These are phyloP conservation scores for Cheilosia urbana DNA, from an alignment of 2,888 invertebrate genomes.

Conservation along the genomic window DNA sequence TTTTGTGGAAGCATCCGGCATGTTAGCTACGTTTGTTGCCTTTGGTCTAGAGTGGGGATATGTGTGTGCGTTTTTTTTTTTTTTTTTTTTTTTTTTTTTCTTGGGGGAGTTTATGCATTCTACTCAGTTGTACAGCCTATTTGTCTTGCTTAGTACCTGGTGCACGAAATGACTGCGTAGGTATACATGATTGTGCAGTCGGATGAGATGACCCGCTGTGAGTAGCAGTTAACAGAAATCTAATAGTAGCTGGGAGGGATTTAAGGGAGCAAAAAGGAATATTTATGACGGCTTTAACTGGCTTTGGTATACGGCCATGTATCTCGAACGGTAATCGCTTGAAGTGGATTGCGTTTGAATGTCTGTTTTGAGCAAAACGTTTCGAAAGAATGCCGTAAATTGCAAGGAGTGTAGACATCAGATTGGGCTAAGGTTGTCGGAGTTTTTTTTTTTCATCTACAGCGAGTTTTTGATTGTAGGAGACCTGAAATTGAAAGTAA, in stretches of 20 bases:
- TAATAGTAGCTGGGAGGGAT: neutral
- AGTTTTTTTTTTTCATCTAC: no score
- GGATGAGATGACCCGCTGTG: slow-evolving; percentile 35
- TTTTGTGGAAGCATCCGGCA: slow-evolving; percentile 17
- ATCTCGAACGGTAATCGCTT: slow-evolving; percentile 5
- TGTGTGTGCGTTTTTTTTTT: slow-evolving; percentile 1
- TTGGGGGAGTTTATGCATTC: slow-evolving; percentile 52
- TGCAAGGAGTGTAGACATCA: no score
- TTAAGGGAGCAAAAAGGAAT: slow-evolving; percentile 2
- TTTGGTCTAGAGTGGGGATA: neutral
- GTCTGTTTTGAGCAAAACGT: neutral
- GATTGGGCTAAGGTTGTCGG: no score
- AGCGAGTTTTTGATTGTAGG: no score
- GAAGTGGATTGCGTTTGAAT: neutral
- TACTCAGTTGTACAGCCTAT: slow-evolving; percentile 46
- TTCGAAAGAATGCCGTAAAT: neutral
- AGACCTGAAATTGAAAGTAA: no score
- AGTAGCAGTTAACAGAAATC: neutral
- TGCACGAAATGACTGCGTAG: slow-evolving; percentile 44
- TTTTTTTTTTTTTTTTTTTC: slow-evolving; percentile 15
- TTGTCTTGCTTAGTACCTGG: slow-evolving; percentile 63
- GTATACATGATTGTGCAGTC: slow-evolving; percentile 20
- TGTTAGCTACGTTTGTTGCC: neutral
- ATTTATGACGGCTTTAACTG: slow-evolving; percentile 12
- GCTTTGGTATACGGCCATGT: neutral